Conservation (phyloP, 2,888 invertebrate genomes). For the Cerceris ruficornis region DNA sequence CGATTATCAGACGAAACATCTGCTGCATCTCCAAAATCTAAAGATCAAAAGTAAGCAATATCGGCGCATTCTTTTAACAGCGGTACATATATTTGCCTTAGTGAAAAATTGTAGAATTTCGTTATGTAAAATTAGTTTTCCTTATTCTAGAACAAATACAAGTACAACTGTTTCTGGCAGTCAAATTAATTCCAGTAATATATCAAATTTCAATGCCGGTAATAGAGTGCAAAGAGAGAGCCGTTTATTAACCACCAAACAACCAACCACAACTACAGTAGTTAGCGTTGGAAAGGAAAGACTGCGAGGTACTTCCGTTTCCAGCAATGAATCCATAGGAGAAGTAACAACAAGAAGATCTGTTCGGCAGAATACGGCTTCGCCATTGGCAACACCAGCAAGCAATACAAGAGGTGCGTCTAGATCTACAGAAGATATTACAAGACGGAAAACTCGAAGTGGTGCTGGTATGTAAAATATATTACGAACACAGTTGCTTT, state of each 20-base stretch:
- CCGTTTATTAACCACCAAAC: constrained; percentile 78
- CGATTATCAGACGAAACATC: constrained; percentile 76
- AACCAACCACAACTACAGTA: constrained; percentile 64
- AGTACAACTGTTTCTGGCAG: constrained; percentile 72
- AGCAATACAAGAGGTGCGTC: constrained; percentile 80
- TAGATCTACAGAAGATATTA: constrained; percentile 79
- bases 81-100: constrained; percentile 51
- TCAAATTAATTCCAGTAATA: constrained; percentile 76
- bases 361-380: constrained; percentile 79
- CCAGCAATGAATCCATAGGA: constrained; percentile 77
- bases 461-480: constrained; percentile 79
- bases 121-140: constrained; percentile 62
- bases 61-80: constrained; percentile 59
- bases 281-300: constrained; percentile 76
- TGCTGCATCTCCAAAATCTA: constrained; percentile 79
- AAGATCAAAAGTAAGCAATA: constrained; percentile 79
- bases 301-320: constrained; percentile 77
- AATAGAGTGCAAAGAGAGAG: constrained; percentile 79
- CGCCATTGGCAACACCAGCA: constrained; percentile 79
- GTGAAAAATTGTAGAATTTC: constrained; percentile 55
- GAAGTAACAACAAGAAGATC: constrained; percentile 79
- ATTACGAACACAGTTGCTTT: constrained; percentile 16
- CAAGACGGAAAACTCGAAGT: constrained; percentile 80
- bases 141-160: constrained; percentile 72
- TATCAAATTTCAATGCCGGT: constrained; percentile 76